phyloP scores from a whole-genome alignment of 2,888 invertebrate genomes.

The Thecophora atra region DNA sequence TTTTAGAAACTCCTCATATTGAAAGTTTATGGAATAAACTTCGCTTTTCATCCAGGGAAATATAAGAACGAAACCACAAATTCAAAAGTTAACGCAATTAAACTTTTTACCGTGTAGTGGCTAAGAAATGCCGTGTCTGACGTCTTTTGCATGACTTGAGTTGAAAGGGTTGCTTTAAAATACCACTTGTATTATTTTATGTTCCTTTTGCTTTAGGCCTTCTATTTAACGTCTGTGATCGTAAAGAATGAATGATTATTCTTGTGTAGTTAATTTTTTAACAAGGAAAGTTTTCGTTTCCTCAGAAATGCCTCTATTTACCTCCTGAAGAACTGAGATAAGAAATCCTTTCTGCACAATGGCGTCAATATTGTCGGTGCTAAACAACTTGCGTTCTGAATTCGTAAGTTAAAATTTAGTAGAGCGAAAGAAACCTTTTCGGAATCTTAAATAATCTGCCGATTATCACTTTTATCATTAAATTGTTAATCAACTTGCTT shows the following conservation, averaged over 20 bases:
- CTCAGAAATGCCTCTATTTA: neutral
- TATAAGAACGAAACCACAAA: no score
- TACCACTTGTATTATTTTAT: neutral
- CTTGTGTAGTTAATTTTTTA: slow-evolving; percentile 54
- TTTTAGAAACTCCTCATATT: no score
- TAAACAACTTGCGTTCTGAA: no score
- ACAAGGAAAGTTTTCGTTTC: slow-evolving; percentile 50
- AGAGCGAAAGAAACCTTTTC: neutral
- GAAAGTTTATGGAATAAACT: no score
- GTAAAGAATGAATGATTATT: slow-evolving; percentile 42
- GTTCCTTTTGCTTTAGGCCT: neutral
- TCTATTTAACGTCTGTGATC: slow-evolving; percentile 21
- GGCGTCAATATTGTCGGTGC: no score
- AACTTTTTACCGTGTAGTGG: no score
- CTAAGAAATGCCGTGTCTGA: neutral
- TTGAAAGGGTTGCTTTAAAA: neutral
- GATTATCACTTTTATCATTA: no score
- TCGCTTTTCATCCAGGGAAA: no score
- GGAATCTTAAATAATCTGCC: neutral
- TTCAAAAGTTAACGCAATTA: no score
- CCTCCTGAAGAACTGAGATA: no score
- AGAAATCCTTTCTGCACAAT: no score
- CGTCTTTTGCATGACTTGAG: neutral
- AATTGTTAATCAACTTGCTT: no score
- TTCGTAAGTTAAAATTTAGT: neutral